Conservation (phyloP, 2,113 vertebrate species). For the Willisornis vidua region DNA sequence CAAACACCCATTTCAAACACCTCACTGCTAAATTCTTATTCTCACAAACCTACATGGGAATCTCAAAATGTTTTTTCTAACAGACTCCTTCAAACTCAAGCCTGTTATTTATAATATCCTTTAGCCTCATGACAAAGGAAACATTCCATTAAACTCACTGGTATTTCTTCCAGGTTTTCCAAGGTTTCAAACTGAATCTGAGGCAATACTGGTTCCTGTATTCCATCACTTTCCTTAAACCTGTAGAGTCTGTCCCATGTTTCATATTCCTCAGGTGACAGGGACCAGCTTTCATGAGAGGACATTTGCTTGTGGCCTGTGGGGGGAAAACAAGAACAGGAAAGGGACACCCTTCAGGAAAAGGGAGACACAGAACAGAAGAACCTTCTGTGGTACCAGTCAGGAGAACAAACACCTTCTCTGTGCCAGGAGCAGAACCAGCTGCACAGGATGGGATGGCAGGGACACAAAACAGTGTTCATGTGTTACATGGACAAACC, state of each 20-base stretch:
- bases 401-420: not conserved
- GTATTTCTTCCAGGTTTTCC: slow-evolving; percentile 14
- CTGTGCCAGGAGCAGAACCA: not conserved
- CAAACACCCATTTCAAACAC: not conserved
- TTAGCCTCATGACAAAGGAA: not conserved
- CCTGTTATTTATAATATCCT: not conserved
- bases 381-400: not conserved
- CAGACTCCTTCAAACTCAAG: not conserved
- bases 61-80: not conserved
- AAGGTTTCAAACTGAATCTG: slow-evolving; percentile 65
- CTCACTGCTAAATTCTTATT: not conserved
- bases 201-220: slow-evolving; percentile 67
- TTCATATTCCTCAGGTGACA: slow-evolving; percentile 83
- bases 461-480: not conserved
- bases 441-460: not conserved
- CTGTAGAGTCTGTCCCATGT: slow-evolving; percentile 84
- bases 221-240: slow-evolving; percentile 78
- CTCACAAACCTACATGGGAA: not conserved
- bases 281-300: slow-evolving; percentile 71
- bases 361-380: not conserved
- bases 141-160: slow-evolving; percentile 61
- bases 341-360: not conserved
- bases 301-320: slow-evolving; percentile 47
- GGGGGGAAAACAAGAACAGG: not conserved
- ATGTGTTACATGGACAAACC: not conserved